Conservation (phyloP, 2,797 vertebrate species). For the Coregonus suidteri region DNA sequence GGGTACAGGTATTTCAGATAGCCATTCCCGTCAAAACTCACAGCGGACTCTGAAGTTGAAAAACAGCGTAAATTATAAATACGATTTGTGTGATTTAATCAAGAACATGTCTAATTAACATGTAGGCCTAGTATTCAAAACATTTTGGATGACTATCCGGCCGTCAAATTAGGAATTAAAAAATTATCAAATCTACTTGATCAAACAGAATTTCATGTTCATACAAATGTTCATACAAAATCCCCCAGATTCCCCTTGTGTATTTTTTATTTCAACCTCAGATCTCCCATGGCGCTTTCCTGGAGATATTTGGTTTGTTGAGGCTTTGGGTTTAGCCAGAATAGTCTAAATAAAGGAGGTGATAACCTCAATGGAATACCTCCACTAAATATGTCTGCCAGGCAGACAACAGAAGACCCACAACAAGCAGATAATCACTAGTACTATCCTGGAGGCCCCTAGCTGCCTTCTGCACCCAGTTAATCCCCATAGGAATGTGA, state of each 20-base stretch:
- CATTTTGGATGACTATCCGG: not conserved
- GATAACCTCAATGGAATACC: slow-evolving; percentile 10
- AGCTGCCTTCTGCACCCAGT: not conserved
- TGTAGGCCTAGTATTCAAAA: not conserved
- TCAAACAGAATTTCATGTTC: not conserved
- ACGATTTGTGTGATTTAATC: not conserved
- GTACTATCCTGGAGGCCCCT: not conserved
- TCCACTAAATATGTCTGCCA: slow-evolving; percentile 16
- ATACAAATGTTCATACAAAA: not conserved
- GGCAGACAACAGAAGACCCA: not conserved
- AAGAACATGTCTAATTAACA: not conserved
- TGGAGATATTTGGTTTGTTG: not conserved
- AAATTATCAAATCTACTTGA: not conserved
- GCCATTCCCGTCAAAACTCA: slow-evolving; percentile 83
- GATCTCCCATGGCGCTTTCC: not conserved
- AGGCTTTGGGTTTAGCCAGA: not conserved
- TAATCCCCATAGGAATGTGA: slow-evolving; percentile 52
- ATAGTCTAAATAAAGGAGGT: slow-evolving; percentile 33
- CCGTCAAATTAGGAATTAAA: not conserved
- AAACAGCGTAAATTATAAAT: not conserved
- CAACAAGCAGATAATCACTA: slow-evolving; percentile 12
- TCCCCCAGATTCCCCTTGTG: too few relatives aligned
- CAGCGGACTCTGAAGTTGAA: slow-evolving; percentile 78
- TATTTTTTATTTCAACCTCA: not conserved
- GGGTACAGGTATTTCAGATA: slow-evolving; percentile 81